Evolutionary conservation across 2,113 vertebrate genomes (phyloP).

Genomic region (Grantiella picta): DNA sequence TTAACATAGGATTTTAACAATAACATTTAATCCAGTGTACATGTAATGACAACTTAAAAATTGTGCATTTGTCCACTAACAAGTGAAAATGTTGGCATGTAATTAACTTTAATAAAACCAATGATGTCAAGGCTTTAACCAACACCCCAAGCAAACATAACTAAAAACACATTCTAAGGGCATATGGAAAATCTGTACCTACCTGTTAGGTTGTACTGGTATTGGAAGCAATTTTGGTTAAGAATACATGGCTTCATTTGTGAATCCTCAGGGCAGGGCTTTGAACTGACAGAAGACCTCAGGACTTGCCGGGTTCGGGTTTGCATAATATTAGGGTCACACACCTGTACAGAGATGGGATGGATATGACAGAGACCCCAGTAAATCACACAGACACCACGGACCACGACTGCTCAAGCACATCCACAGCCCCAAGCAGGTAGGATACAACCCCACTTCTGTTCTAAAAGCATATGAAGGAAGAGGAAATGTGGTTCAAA

Average conservation of each 20-base stretch:
- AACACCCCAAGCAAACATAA: not conserved
- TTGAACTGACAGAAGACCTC: conserved; percentile 71
- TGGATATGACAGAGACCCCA: not conserved
- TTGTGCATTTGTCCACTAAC: not conserved
- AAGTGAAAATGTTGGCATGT: not conserved
- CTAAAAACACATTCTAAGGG: not conserved
- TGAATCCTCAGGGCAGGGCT: conserved; percentile 80
- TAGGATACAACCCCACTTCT: not conserved
- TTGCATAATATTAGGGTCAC: conserved; percentile 76
- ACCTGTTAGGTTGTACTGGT: conserved; percentile 90
- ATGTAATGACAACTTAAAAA: not conserved
- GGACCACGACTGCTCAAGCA: not conserved
- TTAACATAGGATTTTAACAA: not conserved
- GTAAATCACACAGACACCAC: not conserved
- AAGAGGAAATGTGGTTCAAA: not conserved
- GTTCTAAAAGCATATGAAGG: not conserved
- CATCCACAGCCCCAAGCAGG: not conserved
- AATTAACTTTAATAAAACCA: not conserved
- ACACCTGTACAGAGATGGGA: conserved; percentile 70
- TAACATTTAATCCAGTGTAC: not conserved
- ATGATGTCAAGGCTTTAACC: not conserved
- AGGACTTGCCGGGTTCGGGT: conserved; percentile 84
- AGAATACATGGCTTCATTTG: conserved; percentile 85
- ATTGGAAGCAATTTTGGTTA: conserved; percentile 92
- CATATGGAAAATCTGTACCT: not conserved